Percentiles rank a stretch among this genome's conserved stretches.
Conservation (phyloP, 2,113 vertebrate species). For the Gyps fulvus region DNA sequence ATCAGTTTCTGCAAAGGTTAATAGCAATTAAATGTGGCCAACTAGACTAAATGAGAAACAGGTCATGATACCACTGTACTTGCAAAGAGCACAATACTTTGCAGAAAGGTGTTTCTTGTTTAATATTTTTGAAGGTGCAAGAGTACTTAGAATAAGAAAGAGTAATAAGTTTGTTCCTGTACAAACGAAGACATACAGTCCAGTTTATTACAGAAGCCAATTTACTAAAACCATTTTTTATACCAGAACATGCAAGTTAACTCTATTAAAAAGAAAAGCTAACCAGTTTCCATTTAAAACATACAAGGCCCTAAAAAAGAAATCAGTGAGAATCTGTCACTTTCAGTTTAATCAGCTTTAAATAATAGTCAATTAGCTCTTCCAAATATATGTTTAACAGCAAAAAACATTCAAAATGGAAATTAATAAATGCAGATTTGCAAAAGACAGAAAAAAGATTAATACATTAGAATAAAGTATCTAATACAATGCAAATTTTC, state of each 20-base stretch:
- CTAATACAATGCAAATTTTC: not conserved
- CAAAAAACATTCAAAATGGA: not conserved
- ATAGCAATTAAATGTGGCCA: slow-evolving; percentile 88
- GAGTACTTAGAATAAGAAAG: slow-evolving; percentile 1
- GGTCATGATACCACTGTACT: slow-evolving; percentile 81
- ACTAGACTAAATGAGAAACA: slow-evolving; percentile 82
- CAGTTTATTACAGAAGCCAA: not conserved
- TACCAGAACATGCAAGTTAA: not conserved
- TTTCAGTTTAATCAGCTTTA: not conserved
- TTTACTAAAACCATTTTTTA: not conserved
- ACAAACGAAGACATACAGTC: slow-evolving; percentile 4
- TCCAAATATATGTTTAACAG: not conserved
- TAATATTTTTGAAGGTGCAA: slow-evolving; percentile 50
- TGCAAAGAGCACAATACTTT: slow-evolving; percentile 77
- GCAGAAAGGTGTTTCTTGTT: slow-evolving; percentile 69
- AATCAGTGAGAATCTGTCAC: not conserved
- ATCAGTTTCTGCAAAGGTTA: slow-evolving; percentile 86
- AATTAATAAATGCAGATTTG: not conserved
- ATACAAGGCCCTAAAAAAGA: not conserved
- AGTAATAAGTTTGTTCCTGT: slow-evolving; percentile 8
- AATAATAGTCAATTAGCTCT: not conserved
- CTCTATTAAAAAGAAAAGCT: not conserved
- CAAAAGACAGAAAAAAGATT: not conserved
- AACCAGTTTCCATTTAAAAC: not conserved
- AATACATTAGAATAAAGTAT: not conserved